phyloP scores from a whole-genome alignment of 2,888 invertebrate species.

The Pristionchus japonicus region DNA sequence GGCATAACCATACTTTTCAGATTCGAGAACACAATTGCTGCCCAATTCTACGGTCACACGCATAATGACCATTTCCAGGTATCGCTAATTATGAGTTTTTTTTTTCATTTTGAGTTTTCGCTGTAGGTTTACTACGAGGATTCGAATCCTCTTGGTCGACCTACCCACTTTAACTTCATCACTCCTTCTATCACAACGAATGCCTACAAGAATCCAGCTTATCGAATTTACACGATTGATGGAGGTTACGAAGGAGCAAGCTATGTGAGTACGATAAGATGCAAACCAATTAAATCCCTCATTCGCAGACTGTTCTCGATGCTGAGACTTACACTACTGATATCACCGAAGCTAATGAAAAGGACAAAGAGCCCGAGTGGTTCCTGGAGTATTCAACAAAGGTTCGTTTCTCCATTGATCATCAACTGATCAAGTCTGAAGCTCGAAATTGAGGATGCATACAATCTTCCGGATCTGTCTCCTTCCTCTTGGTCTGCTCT shows the following conservation, averaged over 20 bases:
- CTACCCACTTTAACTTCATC: slow-evolving; percentile 77
- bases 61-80: slow-evolving; percentile 88
- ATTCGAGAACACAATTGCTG: slow-evolving; percentile 84
- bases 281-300: not conserved
- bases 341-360: slow-evolving; percentile 59
- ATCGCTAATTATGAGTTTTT: not conserved
- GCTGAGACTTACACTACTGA: slow-evolving; percentile 67
- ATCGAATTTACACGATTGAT: slow-evolving; percentile 93
- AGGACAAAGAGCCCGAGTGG: slow-evolving; percentile 59
- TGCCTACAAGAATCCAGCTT: slow-evolving; percentile 87
- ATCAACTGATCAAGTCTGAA: not conserved
- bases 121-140: slow-evolving; percentile 62
- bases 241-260: slow-evolving; percentile 81
- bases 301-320: slow-evolving; percentile 63
- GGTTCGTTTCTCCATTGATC: slow-evolving; percentile 11
- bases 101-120: too few species aligned
- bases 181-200: slow-evolving; percentile 87
- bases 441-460: slow-evolving; percentile 50
- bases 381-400: slow-evolving; percentile 56
- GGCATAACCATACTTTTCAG: slow-evolving; percentile 78
- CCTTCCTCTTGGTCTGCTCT: slow-evolving; percentile 64
- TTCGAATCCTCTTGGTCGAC: slow-evolving; percentile 59
- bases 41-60: slow-evolving; percentile 90
- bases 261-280: slow-evolving; percentile 62
- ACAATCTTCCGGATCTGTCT: slow-evolving; percentile 63